Evolutionary conservation across 2,113 vertebrate genomes (phyloP).

Genomic region (Austrofundulus limnaeus): DNA sequence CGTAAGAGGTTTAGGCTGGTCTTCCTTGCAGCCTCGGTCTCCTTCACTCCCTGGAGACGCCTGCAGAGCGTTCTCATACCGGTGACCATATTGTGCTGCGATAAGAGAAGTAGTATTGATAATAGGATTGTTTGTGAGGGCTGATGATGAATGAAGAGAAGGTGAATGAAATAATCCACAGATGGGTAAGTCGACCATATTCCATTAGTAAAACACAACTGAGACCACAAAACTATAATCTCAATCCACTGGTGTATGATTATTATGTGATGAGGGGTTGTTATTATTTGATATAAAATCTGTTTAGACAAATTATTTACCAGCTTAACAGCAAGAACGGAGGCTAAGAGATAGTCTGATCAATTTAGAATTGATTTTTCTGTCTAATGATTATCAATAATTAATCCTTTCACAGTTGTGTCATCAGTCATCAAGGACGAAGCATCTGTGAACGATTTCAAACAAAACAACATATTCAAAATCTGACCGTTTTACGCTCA

Average conservation of each 20-base stretch:
- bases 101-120: constrained; percentile 23
- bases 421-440: too few species aligned
- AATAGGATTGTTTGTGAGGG: constrained; percentile 42
- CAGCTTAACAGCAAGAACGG: neutral
- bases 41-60: constrained; percentile 17
- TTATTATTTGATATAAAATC: neutral
- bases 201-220: neutral
- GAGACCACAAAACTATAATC: neutral
- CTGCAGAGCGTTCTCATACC: neutral
- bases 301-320: neutral
- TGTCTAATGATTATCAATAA: too few species aligned
- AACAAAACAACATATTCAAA: too few species aligned
- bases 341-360: neutral
- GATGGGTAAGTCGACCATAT: constrained; percentile 86
- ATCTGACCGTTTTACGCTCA: too few species aligned
- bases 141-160: constrained; percentile 82
- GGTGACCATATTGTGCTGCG: constrained; percentile 11
- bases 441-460: too few species aligned
- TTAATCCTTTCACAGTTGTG: too few species aligned
- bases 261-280: neutral
- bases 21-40: constrained; percentile 33
- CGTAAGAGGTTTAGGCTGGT: constrained; percentile 78
- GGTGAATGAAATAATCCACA: constrained; percentile 84
- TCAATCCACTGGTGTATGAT: neutral
- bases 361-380: too few species aligned